Percentiles rank a stretch among this genome's conserved stretches.
Evolutionary conservation across 2,113 vertebrate species (phyloP).

Genomic region (Meleagris gallopavo): DNA sequence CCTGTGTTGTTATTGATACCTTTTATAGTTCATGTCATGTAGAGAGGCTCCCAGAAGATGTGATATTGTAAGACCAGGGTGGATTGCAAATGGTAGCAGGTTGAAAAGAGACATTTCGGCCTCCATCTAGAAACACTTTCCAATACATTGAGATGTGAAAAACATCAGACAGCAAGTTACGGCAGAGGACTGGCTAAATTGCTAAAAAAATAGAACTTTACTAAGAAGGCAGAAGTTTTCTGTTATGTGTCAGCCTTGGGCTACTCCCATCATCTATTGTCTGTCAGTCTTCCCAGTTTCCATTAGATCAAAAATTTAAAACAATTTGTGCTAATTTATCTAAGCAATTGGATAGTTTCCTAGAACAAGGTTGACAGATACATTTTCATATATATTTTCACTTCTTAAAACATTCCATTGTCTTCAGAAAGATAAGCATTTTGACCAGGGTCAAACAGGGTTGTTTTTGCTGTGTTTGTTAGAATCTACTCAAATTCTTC

Average conservation of each 20-base stretch:
- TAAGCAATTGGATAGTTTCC: neutral
- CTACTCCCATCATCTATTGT: neutral
- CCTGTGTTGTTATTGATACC: slow-evolving; percentile 51
- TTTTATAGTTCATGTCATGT: slow-evolving; percentile 48
- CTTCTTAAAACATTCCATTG: neutral
- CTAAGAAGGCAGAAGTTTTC: neutral
- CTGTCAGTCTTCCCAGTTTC: neutral
- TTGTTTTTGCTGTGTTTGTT: neutral
- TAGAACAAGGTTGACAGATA: neutral
- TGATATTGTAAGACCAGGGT: slow-evolving; percentile 12
- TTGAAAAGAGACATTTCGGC: slow-evolving; percentile 20
- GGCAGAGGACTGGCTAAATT: neutral
- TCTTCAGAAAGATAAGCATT: neutral
- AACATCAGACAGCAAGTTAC: neutral
- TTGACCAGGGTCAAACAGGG: neutral
- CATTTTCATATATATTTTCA: neutral
- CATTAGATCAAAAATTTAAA: neutral
- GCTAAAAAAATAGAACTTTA: neutral
- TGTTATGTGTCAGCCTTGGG: neutral
- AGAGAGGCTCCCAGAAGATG: slow-evolving; percentile 41
- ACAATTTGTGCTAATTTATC: neutral
- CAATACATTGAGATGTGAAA: neutral
- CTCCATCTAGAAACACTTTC: neutral
- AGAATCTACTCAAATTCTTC: neutral
- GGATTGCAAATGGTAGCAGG: neutral